Percentiles rank a stretch among this genome's conserved stretches.
phyloP scores from a whole-genome alignment of 2,888 invertebrate genomes.

The Mayetiola destructor region DNA sequence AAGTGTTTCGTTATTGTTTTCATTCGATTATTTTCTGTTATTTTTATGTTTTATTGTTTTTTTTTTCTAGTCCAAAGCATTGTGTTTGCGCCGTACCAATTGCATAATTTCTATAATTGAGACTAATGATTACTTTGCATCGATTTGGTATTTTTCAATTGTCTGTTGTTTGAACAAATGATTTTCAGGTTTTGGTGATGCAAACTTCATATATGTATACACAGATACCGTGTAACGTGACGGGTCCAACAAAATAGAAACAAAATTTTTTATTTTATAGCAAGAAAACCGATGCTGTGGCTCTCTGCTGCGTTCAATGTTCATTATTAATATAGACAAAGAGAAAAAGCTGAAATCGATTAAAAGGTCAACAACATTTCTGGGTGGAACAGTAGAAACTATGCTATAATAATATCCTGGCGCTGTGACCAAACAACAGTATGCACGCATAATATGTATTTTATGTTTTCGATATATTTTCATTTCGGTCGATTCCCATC shows the following conservation, averaged over 20 bases:
- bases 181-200: neutral
- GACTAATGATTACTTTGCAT: slow-evolving; percentile 6
- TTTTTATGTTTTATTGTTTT: no score
- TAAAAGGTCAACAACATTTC: neutral
- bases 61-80: neutral
- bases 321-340: no score
- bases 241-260: neutral
- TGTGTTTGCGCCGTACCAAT: neutral
- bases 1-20: no score
- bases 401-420: neutral
- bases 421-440: neutral
- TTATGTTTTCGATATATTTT: no score
- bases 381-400: no score
- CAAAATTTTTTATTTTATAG: no score
- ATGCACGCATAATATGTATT: no score
- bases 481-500: no score
- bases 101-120: slow-evolving; percentile 9
- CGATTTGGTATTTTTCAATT: slow-evolving; percentile 10
- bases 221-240: neutral
- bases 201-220: neutral
- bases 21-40: no score
- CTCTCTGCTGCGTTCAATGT: no score
- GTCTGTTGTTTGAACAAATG: slow-evolving; percentile 3
- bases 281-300: no score
- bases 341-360: no score